Conservation (phyloP, 2,797 vertebrate genomes). For the Clarias fuscus region DNA sequence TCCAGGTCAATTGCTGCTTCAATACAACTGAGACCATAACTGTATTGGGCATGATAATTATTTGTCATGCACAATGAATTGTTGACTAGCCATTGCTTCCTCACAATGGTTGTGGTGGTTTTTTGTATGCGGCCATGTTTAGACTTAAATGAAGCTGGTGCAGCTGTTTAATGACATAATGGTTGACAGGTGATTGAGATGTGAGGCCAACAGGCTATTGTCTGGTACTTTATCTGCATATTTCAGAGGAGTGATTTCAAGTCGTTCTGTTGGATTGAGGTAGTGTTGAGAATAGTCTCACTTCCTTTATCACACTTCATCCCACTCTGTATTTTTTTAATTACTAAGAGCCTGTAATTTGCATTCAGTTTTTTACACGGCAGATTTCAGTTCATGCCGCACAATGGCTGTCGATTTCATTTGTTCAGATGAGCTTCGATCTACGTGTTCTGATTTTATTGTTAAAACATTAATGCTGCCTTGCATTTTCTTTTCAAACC, state of each 20-base stretch:
- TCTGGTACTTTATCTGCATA: constrained; percentile 35
- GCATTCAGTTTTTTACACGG: neutral
- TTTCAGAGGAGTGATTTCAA: constrained; percentile 42
- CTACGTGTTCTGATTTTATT: neutral
- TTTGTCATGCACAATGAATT: constrained; percentile 35
- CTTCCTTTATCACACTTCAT: constrained; percentile 8
- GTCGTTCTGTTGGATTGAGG: constrained; percentile 4
- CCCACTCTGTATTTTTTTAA: constrained; percentile 7
- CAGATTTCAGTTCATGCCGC: constrained; percentile 8
- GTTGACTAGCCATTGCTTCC: constrained; percentile 25
- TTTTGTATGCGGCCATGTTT: neutral
- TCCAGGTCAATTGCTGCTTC: constrained; percentile 36
- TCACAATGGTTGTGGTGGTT: constrained; percentile 24
- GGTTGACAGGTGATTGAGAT: constrained; percentile 15
- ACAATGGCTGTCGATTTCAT: neutral
- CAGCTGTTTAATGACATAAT: constrained; percentile 26
- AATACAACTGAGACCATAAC: constrained; percentile 40
- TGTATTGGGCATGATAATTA: constrained; percentile 45
- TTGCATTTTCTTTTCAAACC: neutral
- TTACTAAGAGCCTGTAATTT: constrained; percentile 23
- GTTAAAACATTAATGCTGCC: neutral
- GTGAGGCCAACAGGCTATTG: constrained; percentile 30
- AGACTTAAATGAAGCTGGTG: constrained; percentile 15
- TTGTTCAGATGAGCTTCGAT: neutral
- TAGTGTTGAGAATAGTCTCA: constrained; percentile 9